Base-by-base conservation (phyloP, 1,140 invertebrate species). In the Platyura marginata region DNA sequence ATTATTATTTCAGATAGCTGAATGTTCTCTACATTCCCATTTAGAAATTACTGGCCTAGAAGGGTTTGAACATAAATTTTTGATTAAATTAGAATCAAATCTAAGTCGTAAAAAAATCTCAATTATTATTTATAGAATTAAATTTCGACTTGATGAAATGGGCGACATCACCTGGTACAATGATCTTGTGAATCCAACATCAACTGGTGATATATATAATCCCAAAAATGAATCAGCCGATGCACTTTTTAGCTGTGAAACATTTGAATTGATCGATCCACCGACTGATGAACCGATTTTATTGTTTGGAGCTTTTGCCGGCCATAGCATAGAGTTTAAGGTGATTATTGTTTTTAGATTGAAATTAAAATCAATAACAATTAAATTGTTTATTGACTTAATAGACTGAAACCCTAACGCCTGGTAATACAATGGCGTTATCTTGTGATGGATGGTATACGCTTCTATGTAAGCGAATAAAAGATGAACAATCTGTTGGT, bases 161-260 rank as follows among this genome's bases (percentile, higher is more conserved):
- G 74, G 75, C 19, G 75, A 77, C 60, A 72, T 78, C 3, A 68
- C 63, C 3, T 78, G 75, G 74, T 59, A 56, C 23, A 71, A 65
- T 47, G 59, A 59, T 48, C 47, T 59, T 43, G 20, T 44, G n/a
- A 56, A 52, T 34, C 53, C 59, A 20, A 65, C 74, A 46, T 52
- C 54, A 48, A n/a, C n/a, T n/a, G 54, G 54, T 35, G 48, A 48
- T 43, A 49, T 46, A 39, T 55, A 48, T 41, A 56, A 52, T 13
- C n/a, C n/a, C n/a, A n/a, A n/a, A n/a, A 10, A 36, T 45, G 56
- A 58, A 22, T 56, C 56, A 39, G 57, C 57, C 29, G 58, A 50
- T 48, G 72, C 74, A 2, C 59, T 78, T 46, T 77, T 77, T 51
- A 68, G 65, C 47, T 77, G 75, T 62, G 73, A 77, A 53, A 77